Conservation (phyloP, 2,113 vertebrate genomes). For the Poeciliopsis prolifica region DNA sequence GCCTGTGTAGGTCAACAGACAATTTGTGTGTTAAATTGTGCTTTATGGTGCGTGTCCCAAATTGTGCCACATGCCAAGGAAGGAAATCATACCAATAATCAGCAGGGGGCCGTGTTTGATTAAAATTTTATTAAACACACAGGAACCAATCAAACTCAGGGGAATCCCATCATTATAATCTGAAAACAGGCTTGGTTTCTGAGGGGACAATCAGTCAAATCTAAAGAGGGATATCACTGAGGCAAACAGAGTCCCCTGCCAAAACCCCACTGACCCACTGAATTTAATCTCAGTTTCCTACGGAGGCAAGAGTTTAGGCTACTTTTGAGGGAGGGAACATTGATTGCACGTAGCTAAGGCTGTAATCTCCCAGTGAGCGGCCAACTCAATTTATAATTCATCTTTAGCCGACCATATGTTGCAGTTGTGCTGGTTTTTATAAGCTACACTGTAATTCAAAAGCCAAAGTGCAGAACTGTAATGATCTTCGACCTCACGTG, state of each 20-base stretch:
- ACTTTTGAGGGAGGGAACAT: conserved; percentile 48
- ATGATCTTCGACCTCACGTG: conserved; percentile 44
- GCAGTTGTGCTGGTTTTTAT: conserved; percentile 24
- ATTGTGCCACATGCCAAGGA: neutral
- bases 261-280: conserved; percentile 55
- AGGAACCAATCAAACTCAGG: conserved; percentile 59
- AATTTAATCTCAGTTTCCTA: conserved; percentile 51
- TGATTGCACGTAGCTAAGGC: conserved; percentile 39
- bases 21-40: neutral
- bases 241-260: conserved; percentile 9
- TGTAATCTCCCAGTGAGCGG: conserved; percentile 59
- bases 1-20: neutral
- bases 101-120: conserved; percentile 37
- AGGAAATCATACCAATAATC: conserved; percentile 18
- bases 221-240: conserved; percentile 23
- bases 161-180: conserved; percentile 66
- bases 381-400: conserved; percentile 62
- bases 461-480: conserved; percentile 27
- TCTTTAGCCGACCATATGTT: conserved; percentile 63
- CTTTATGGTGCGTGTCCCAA: neutral
- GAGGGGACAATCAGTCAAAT: conserved; percentile 48
- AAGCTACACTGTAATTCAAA: neutral
- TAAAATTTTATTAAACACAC: conserved; percentile 41
- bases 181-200: conserved; percentile 11
- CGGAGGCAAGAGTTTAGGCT: conserved; percentile 42